A percentile compares a stretch with the other conserved stretches of the same genome.
Evolutionary conservation across 2,888 invertebrate genomes (phyloP).

Genomic region (Geophilus truncorum): DNA sequence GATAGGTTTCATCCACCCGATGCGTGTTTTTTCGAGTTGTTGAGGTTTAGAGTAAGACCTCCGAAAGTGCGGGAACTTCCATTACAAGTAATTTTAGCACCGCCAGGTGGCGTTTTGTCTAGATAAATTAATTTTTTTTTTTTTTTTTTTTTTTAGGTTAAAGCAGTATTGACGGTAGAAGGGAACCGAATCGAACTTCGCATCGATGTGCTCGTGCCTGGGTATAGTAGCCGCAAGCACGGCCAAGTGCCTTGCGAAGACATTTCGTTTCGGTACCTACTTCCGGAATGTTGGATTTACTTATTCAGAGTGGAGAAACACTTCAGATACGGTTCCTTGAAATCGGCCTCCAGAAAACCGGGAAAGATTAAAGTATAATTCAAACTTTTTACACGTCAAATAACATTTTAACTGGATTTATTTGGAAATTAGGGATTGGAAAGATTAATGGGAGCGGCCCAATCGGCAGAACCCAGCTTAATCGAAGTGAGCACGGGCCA

Average conservation of each 20-base stretch:
- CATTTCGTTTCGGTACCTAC: conserved; percentile 90
- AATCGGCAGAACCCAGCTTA: conserved; percentile 80
- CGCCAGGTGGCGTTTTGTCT: neutral
- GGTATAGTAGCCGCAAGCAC: conserved; percentile 89
- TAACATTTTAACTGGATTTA: neutral
- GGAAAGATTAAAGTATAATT: conserved; percentile 54
- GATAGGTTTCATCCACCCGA: conserved; percentile 94
- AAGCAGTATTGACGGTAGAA: conserved; percentile 42
- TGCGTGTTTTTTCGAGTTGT: conserved; percentile 93
- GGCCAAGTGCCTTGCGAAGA: conserved; percentile 97
- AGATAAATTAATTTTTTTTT: no score
- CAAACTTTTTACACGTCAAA: neutral
- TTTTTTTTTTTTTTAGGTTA: conserved; percentile 35
- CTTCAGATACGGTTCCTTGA: conserved; percentile 95
- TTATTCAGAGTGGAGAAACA: conserved; percentile 97
- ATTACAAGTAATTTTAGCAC: conserved; percentile 62
- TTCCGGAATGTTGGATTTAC: conserved; percentile 99
- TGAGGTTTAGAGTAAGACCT: conserved; percentile 91
- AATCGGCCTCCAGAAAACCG: conserved; percentile 66
- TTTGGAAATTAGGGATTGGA: conserved; percentile 62
- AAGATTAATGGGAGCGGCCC: conserved; percentile 83
- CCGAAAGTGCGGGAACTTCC: conserved; percentile 95
- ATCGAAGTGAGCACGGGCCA: conserved; percentile 94
- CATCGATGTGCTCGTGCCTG: conserved; percentile 92
- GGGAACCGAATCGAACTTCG: conserved; percentile 77